Evolutionary conservation across 2,888 invertebrate species (phyloP), one percentile per base, ranked within the genome.

Genomic region (Metopia argyrocephala): DNA sequence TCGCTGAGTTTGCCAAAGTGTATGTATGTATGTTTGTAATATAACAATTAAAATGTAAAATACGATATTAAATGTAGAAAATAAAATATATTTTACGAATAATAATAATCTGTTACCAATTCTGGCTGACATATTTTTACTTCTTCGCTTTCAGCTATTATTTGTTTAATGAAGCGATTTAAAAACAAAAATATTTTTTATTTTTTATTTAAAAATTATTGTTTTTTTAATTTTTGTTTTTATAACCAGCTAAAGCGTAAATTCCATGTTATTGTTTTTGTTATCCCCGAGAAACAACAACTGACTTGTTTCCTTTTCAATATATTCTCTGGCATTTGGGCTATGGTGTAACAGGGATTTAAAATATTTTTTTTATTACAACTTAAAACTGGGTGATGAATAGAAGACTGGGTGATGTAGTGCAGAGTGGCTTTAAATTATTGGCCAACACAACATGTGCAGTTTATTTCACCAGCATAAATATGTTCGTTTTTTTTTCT

Each of bases 141-240:
- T n/a, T n/a, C n/a, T n/a, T 82, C 83, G 83, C 87, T 87, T 84
- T 82, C 87, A 87, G 88, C 86, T 86, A 87, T 88, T 87, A 87
- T 88, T 87, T 87, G 87, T 86, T 88, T 87, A 88, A 88, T 88
- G 88, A 88, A 87, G 88, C 88, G 86, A 85, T 85, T 87, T 87
- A 86, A 38, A 38, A 38, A 38, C 15, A 38, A 38, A 62, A 76
- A 76, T 69, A 62, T 76, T 69, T 76, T 70, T 48, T 21, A 45
- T 70, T 62, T 28, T 28, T 6, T 57, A 71, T 38, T 65, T 57
- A n/a, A n/a, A n/a, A n/a, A n/a, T 20, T 48, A 6, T n/a, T 48
- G 31, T 15, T 38, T 46, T 27, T 38, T 61, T 5, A 6, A 6
- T 12, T 54, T 50, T 18, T 81, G 81, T 81, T 81, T 75, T 84